Evolutionary conservation across 2,888 invertebrate species (phyloP).

Genomic region (Dione juno): DNA sequence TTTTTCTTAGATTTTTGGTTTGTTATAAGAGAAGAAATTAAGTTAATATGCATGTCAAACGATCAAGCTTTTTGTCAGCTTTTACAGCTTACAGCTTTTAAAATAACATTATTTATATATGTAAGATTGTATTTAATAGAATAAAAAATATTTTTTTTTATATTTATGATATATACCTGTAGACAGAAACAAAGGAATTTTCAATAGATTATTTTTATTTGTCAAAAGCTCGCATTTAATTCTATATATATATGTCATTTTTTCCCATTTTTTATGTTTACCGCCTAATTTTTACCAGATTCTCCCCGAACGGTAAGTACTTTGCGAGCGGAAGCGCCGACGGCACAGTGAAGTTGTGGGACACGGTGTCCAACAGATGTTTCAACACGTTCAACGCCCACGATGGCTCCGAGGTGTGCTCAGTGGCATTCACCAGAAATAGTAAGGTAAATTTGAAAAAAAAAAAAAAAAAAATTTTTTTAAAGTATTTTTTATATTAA

Average conservation of each 20-base stretch:
- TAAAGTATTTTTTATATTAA: too few species aligned
- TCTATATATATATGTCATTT: not conserved
- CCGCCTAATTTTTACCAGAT: conserved; percentile 53
- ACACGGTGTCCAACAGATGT: conserved; percentile 95
- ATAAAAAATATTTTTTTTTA: too few species aligned
- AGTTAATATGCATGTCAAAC: too few species aligned
- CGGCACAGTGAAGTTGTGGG: conserved; percentile 98
- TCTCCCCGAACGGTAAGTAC: conserved; percentile 80
- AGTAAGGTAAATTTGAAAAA: conserved; percentile 90
- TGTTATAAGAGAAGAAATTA: not conserved
- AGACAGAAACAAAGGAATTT: not conserved
- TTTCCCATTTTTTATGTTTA: not conserved
- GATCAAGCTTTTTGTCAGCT: too few species aligned
- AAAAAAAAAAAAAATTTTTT: too few species aligned
- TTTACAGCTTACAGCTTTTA: too few species aligned
- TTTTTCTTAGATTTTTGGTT: not conserved
- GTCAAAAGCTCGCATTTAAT: not conserved
- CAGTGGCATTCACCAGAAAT: conserved; percentile 96
- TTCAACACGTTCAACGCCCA: conserved; percentile 98
- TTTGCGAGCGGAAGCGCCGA: conserved; percentile 95
- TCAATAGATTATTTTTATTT: not conserved
- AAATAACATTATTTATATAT: too few species aligned
- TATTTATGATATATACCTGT: too few species aligned
- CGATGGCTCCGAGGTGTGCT: conserved; percentile 96
- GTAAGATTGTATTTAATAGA: too few species aligned